phyloP scores from a whole-genome alignment of 2,797 vertebrate species.

The Ctenopoma multispine region DNA sequence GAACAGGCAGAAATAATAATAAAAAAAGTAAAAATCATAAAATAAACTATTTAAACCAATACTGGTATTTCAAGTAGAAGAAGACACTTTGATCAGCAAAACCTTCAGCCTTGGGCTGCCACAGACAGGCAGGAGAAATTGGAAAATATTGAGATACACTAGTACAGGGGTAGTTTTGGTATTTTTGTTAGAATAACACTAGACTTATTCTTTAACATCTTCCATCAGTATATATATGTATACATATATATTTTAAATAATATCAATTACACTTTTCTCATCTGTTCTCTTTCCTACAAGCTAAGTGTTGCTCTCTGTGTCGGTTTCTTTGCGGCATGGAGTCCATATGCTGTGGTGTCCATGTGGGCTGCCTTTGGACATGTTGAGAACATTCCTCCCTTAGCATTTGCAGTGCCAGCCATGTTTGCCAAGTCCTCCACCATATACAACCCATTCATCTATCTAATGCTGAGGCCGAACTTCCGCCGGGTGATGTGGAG shows the following conservation, averaged over 20 bases:
- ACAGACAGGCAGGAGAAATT: too few relatives aligned
- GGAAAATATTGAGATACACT: neutral
- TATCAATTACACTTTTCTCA: neutral
- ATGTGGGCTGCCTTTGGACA: constrained; percentile 87
- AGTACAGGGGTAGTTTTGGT: neutral
- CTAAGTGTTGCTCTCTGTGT: constrained; percentile 84
- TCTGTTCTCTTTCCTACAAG: constrained; percentile 61
- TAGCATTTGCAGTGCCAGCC: constrained; percentile 85
- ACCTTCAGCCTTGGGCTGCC: too few relatives aligned
- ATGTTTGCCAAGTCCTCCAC: constrained; percentile 88
- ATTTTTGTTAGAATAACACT: too few relatives aligned
- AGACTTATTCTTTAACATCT: too few relatives aligned
- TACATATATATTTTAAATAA: too few relatives aligned
- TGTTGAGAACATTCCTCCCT: constrained; percentile 80
- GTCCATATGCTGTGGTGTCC: constrained; percentile 85
- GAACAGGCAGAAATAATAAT: too few relatives aligned
- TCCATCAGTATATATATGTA: too few relatives aligned
- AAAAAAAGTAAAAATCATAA: too few relatives aligned
- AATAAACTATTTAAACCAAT: too few relatives aligned
- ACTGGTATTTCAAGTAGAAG: too few relatives aligned
- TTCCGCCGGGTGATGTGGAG: constrained; percentile 74
- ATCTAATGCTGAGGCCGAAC: constrained; percentile 82
- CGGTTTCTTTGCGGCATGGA: constrained; percentile 86
- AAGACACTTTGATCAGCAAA: too few relatives aligned
- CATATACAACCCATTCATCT: constrained; percentile 85